Evolutionary conservation across 2,888 invertebrate genomes (phyloP), one percentile per base, ranked within the genome.

Genomic region (Euplagia quadripunctaria): DNA sequence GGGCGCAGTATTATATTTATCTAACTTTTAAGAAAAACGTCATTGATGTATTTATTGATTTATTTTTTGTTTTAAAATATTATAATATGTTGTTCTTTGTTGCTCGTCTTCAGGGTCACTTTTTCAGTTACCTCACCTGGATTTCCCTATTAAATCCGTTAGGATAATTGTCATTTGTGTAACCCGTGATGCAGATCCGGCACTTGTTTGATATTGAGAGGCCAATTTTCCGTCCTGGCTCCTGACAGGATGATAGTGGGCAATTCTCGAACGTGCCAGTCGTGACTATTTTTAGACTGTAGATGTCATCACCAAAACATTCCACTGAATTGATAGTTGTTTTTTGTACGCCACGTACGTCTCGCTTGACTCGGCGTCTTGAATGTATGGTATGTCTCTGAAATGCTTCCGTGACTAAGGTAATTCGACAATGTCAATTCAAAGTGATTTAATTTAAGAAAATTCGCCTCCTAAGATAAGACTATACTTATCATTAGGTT

Each of bases 251-350:
- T 92, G 90, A 91, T 90, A 88, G 92, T 90, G 89, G 87, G 87
- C 89, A 86, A 87, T 87, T 88, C 88, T 88, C 88, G 86, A 88
- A 83, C 85, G 87, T 86, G 86, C 89, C 87, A 84, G 91, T 89
- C 90, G 90, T 87, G 88, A 89, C 91, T 94, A 94, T 94, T 92
- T 94, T 92, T 94, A 94, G 94, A 89, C 71, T 64, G 82, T 85
- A 91, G 92, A 94, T 92, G 90, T 88, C 90, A 92, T 89, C 87
- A 84, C 86, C 87, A 79, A 92, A 92, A 91, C 90, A 93, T 94
- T 90, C 88, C 89, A 90, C 89, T 90, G 89, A 87, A 88, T 90
- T 88, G 88, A 85, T 85, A 89, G 91, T 88, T 76, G 82, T 87
- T 73, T 85, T 61, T 87, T 88, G 85, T 86, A 82, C 84, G 77